Base-by-base conservation (phyloP, 2,113 vertebrate species). In the Monarcha castaneiventris region DNA sequence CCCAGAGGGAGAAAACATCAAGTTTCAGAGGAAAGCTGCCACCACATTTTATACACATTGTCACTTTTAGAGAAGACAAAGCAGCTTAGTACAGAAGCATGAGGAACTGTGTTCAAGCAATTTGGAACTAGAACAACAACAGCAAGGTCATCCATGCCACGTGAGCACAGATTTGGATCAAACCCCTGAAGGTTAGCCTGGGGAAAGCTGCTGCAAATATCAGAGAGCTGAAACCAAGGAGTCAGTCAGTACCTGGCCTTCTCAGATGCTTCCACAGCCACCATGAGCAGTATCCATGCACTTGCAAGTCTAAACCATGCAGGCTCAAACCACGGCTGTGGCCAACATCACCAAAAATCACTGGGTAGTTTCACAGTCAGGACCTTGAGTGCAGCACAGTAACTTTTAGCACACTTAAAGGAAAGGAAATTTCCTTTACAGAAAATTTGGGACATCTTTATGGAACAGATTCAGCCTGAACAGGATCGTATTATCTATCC, bases 251-350 rank as follows among this genome's bases (percentile, higher is more conserved):
- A 19, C 43, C 39, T 68, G 68, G 39, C 21, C 43, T 55, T 5
- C 33, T 77, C 1, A 1, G 71, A 15, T 4, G 13, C 51, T 69
- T 33, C 88, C 43, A 43, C 0, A 7, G 68, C 32, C 86, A 64
- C 46, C 4, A 0, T 3, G 5, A 71, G 63, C 55, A 86, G n/a
- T 0, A 43, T 8, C 71, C 68, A 44, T 0, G 3, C 32, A 23
- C 29, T 5, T 44, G 6, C 10, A 37, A 64, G 32, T 21, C n/a
- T 61, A 29, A 80, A 33, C 18, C 33, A 30, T 3, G 5, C 35
- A 58, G 37, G 15, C 10, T 54, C 37, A 74, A 62, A 58, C 9
- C 39, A 55, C 46, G 77, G 4, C 37, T 1, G 1, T 35, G 26
- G 58, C 26, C 27, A 27, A 0, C 3, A 69, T 23, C 52, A 66